These are phyloP conservation scores for Eugnorisma glareosa DNA, from an alignment of 2,888 invertebrate species.

Conservation along the genomic window DNA sequence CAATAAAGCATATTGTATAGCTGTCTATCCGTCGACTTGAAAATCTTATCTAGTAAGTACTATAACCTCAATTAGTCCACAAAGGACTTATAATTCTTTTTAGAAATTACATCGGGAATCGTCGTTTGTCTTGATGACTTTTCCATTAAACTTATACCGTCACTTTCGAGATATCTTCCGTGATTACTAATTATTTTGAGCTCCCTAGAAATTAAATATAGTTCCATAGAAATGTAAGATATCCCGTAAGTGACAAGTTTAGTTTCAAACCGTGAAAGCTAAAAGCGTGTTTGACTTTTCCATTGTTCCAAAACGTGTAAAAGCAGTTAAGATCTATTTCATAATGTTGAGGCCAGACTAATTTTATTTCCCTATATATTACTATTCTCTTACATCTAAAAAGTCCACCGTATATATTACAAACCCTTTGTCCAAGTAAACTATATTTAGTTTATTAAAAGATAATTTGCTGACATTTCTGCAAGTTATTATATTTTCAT, in stretches of 20 bases:
- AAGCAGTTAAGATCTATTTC: neutral
- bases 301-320: neutral
- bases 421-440: too few relatives aligned
- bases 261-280: too few relatives aligned
- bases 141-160: too few relatives aligned
- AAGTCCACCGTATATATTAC: too few relatives aligned
- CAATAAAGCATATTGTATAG: neutral
- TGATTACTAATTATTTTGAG: too few relatives aligned
- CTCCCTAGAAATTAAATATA: too few relatives aligned
- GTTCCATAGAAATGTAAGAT: too few relatives aligned
- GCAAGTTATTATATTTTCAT: neutral
- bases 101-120: neutral
- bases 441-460: neutral
- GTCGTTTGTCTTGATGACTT: neutral
- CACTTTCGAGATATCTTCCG: too few relatives aligned
- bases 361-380: too few relatives aligned
- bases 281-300: too few relatives aligned
- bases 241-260: too few relatives aligned
- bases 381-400: too few relatives aligned
- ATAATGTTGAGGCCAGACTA: neutral
- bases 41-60: neutral
- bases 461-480: neutral
- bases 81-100: neutral
- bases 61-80: neutral
- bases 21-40: neutral